phyloP scores from a whole-genome alignment of 2,113 vertebrate genomes.

The Otolemur garnettii region DNA sequence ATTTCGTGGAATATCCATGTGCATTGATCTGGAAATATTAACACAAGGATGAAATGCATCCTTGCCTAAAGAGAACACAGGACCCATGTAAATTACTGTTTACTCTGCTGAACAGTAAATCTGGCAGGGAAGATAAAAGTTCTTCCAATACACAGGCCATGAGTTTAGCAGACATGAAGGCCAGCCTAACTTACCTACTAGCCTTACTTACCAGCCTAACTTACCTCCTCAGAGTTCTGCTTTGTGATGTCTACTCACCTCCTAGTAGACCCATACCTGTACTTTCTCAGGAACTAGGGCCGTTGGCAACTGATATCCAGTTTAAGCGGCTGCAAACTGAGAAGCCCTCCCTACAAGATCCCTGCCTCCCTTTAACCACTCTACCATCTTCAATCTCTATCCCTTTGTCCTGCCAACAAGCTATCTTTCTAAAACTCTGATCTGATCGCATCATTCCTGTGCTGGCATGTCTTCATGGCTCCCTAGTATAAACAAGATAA shows the following conservation, averaged over 20 bases:
- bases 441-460: not conserved
- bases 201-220: not conserved
- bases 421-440: not conserved
- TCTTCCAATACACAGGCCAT: not conserved
- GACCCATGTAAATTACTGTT: not conserved
- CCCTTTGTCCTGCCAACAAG: not conserved
- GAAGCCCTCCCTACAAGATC: not conserved
- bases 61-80: not conserved
- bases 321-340: not conserved
- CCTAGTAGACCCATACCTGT: not conserved
- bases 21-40: not conserved
- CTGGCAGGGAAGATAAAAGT: not conserved
- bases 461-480: not conserved
- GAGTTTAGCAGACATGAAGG: not conserved
- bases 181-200: not conserved
- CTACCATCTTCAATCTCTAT: not conserved
- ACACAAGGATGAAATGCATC: not conserved
- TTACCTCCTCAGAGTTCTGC: not conserved
- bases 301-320: not conserved
- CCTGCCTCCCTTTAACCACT: not conserved
- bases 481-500: not conserved
- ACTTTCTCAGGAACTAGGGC: not conserved
- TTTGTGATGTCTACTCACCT: not conserved
- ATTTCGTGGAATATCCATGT: not conserved
- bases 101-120: slow-evolving; percentile 1